Conservation (phyloP, 2,888 invertebrate genomes). For the Tetropium fuscum region DNA sequence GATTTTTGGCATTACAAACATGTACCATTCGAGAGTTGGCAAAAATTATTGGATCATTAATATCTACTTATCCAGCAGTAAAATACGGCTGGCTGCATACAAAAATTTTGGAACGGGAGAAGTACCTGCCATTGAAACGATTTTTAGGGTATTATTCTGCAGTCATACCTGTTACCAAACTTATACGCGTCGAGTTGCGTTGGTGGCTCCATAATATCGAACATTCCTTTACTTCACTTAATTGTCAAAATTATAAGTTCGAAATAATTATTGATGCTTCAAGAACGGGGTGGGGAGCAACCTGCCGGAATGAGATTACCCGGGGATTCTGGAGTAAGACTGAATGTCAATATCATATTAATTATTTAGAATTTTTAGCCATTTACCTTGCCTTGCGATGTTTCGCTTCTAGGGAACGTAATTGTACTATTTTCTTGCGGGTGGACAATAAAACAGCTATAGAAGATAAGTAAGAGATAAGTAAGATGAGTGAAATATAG, state of each 20-base stretch:
- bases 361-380: slow-evolving; percentile 32
- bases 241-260: slow-evolving; percentile 7
- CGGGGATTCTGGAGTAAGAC: slow-evolving; percentile 24
- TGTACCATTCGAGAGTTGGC: background rate
- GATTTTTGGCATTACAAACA: too few relatives aligned
- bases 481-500: background rate
- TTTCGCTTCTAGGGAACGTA: slow-evolving; percentile 11
- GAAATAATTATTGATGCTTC: slow-evolving; percentile 33
- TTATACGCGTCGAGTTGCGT: slow-evolving; percentile 2
- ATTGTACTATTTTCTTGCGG: slow-evolving; percentile 18
- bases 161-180: slow-evolving; percentile 2
- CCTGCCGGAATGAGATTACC: slow-evolving; percentile 7
- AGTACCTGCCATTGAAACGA: slow-evolving; percentile 28
- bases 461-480: too few relatives aligned
- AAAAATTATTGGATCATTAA: background rate
- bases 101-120: background rate
- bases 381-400: slow-evolving; percentile 18
- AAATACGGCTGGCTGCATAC: background rate
- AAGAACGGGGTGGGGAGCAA: slow-evolving; percentile 28
- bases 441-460: slow-evolving; percentile 17
- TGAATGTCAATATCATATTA: slow-evolving; percentile 27
- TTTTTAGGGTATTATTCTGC: slow-evolving; percentile 16
- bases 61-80: background rate
- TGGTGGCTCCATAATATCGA: slow-evolving; percentile 16
- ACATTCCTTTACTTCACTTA: slow-evolving; percentile 2